Evolutionary conservation across 1,140 invertebrate genomes (phyloP).

Genomic region (Philotrypesis tridentata): DNA sequence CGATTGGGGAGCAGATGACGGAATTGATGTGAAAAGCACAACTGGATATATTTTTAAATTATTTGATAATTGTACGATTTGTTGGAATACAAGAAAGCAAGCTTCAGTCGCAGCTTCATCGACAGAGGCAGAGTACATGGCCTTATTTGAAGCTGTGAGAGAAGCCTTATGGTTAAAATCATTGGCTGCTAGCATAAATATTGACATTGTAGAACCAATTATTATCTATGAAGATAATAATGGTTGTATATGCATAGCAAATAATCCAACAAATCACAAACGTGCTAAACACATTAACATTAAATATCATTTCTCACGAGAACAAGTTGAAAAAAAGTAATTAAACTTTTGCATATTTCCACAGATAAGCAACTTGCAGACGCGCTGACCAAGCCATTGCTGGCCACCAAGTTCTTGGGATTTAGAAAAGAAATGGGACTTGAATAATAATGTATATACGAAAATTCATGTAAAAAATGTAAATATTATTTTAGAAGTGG

Average conservation of each 20-base stretch:
- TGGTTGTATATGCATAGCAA: conserved; percentile 38
- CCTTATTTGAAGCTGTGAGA: too few species aligned
- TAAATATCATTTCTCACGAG: not conserved
- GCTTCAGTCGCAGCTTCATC: conserved; percentile 25
- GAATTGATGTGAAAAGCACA: conserved; percentile 56
- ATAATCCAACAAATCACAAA: conserved; percentile 12
- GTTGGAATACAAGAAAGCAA: conserved; percentile 22
- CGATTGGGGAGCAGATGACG: conserved; percentile 56
- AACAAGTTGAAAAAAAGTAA: too few species aligned
- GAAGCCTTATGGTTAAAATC: conserved; percentile 58
- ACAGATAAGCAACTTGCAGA: too few species aligned
- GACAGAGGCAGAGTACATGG: not conserved
- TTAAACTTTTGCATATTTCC: too few species aligned
- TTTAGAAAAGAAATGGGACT: too few species aligned
- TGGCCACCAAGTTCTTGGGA: too few species aligned
- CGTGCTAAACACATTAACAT: not conserved
- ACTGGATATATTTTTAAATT: conserved; percentile 58
- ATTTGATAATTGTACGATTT: conserved; percentile 6
- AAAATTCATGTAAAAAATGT: too few species aligned
- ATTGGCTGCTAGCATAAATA: conserved; percentile 26
- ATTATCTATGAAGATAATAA: conserved; percentile 42
- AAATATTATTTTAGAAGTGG: too few species aligned
- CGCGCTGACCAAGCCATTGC: too few species aligned
- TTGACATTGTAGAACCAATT: conserved; percentile 14
- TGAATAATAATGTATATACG: too few species aligned